Evolutionary conservation across 2,888 invertebrate species (phyloP).

Genomic region (Leptinotarsa haldemani): DNA sequence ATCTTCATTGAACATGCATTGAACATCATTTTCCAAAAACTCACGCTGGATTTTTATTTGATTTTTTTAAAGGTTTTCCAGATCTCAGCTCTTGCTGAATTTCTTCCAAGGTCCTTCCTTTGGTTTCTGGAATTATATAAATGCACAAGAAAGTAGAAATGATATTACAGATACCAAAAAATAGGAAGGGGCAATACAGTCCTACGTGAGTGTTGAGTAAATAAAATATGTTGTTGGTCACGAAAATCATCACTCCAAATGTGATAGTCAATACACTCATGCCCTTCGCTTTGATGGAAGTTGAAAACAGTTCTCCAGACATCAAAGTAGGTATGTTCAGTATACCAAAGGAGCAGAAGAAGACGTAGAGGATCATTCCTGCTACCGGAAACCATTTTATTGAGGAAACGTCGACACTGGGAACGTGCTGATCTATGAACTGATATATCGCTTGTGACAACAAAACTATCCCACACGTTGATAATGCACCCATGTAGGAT

Average conservation of each 20-base stretch:
- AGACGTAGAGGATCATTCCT: conserved; percentile 52
- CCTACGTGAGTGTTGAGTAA: conserved; percentile 52
- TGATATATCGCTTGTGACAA: conserved; percentile 36
- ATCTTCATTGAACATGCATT: no score
- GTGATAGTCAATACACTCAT: conserved; percentile 49
- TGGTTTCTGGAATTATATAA: conserved; percentile 58
- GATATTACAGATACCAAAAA: conserved; percentile 53
- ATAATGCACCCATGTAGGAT: conserved; percentile 40
- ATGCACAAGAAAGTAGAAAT: conserved; percentile 50
- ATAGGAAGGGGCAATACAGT: conserved; percentile 53
- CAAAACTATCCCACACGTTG: conserved; percentile 31
- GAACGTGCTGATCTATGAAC: conserved; percentile 34
- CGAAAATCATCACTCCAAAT: conserved; percentile 48
- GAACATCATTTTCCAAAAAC: no score
- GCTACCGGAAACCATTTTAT: conserved; percentile 54
- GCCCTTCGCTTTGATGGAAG: conserved; percentile 53
- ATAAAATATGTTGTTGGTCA: conserved; percentile 56
- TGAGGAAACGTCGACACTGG: conserved; percentile 23
- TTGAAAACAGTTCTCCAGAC: conserved; percentile 53
- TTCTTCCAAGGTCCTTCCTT: conserved; percentile 59
- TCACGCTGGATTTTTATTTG: no score
- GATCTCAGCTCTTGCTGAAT: conserved; percentile 52
- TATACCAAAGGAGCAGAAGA: conserved; percentile 50
- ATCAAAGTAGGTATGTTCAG: conserved; percentile 55
- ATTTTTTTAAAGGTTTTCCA: background rate